These are phyloP conservation scores for Pseudopipra pipra DNA, from an alignment of 2,113 vertebrate species.

Conservation along the genomic window DNA sequence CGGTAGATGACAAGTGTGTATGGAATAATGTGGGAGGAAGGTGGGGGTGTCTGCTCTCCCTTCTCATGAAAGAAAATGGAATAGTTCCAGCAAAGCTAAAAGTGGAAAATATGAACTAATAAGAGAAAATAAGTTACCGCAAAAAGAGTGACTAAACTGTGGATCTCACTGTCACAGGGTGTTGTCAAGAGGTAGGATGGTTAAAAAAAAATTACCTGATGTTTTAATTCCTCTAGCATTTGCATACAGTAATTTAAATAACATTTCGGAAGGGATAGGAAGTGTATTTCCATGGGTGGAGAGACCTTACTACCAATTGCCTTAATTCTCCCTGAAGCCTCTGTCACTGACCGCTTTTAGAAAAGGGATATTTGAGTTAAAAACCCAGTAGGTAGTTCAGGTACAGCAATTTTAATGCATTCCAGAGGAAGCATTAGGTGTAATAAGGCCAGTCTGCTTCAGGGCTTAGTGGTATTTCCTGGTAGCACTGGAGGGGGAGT, in stretches of 20 bases:
- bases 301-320: neutral
- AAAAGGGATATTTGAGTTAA: neutral
- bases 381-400: neutral
- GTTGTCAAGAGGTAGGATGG: constrained; percentile 8
- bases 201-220: neutral
- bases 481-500: neutral
- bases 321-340: neutral
- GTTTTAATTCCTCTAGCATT: neutral
- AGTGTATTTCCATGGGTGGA: neutral
- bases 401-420: neutral
- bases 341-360: neutral
- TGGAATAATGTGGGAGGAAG: neutral
- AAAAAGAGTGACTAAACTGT: constrained; percentile 24
- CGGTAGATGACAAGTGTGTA: neutral
- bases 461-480: constrained; percentile 36
- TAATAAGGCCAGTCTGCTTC: neutral
- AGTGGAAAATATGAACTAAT: constrained; percentile 3
- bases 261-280: neutral
- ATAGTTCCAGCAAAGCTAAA: neutral
- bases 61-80: neutral
- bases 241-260: neutral
- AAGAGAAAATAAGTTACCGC: constrained; percentile 1
- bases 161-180: constrained; percentile 3
- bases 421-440: neutral
- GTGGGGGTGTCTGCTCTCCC: neutral